Evolutionary conservation across 1,140 invertebrate genomes (phyloP), one percentile per base, ranked within the genome.

Genomic region (Scaptomyza graminum): DNA sequence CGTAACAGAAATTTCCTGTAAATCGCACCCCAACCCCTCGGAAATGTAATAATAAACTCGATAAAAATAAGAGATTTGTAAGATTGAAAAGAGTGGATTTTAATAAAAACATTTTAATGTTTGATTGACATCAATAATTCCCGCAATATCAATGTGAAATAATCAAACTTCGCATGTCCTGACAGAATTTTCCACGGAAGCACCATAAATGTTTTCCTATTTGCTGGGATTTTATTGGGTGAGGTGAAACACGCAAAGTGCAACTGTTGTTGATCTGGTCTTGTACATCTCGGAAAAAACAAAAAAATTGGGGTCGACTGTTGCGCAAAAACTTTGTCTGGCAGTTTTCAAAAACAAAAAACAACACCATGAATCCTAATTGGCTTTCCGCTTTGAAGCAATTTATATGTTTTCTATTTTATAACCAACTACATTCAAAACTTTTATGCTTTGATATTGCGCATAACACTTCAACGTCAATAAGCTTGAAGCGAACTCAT

Each of bases 311-410:
- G 18, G 25, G n/a, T 6, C 34, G 9, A 28, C 25, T 71, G 52
- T 44, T 51, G 18, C 31, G 11, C 5, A 12, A 51, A 50, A 74
- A 62, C 52, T 69, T 62, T 69, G 52, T 56, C 51, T 28, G 52
- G 25, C 71, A 69, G 50, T 74, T 69, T 63, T n/a, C n/a, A 37
- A 1, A 41, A 74, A 69, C 28, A 31, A 31, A 31, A 31, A 31
- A 31, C 25, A 74, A 61, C 65, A 69, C 62, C 71, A 63, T 63
- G 57, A 52, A 74, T 52, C 59, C 54, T 69, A 74, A 74, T 74
- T 74, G 71, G 50, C 54, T 63, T 74, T 73, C 55, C 62, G 7
- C 57, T 61, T 28, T 61, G 63, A 49, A 31, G 61, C 49, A 11
- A 37, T 7, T 22, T 22, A 22, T 22, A 3, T 22, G 16, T 34